phyloP scores from a whole-genome alignment of 2,113 vertebrate species.

The Seriola dumerili region DNA sequence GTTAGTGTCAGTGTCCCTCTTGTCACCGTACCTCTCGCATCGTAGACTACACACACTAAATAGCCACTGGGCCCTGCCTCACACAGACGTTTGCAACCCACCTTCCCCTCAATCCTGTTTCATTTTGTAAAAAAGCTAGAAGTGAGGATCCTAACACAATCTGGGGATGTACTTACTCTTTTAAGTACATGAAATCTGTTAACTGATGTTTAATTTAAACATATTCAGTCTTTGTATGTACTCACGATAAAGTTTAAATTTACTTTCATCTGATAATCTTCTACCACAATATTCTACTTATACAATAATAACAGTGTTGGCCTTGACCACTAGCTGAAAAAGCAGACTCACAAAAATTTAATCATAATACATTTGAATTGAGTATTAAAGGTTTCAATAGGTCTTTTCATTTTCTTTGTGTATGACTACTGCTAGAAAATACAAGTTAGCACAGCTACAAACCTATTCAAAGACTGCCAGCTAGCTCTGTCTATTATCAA shows the following conservation, averaged over 20 bases:
- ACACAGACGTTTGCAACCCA: no score
- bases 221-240: background rate
- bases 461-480: background rate
- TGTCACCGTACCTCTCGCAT: no score
- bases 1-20: background rate
- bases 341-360: background rate
- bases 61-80: background rate
- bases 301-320: background rate
- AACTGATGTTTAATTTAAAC: background rate
- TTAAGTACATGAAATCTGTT: background rate
- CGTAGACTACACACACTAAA: background rate
- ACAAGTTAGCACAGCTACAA: background rate
- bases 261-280: background rate
- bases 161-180: background rate
- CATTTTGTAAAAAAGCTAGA: no score
- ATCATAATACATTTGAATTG: background rate
- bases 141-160: no score
- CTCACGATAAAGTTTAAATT: background rate
- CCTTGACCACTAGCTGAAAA: background rate
- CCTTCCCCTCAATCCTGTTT: no score
- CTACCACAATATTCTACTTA: background rate
- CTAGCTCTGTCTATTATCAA: background rate
- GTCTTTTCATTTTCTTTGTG: background rate
- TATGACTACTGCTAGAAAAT: background rate
- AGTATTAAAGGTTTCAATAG: background rate